Evolutionary conservation across 1,140 invertebrate species (phyloP), one percentile per base, ranked within the genome.

Genomic region (Zaprionus nigranus): DNA sequence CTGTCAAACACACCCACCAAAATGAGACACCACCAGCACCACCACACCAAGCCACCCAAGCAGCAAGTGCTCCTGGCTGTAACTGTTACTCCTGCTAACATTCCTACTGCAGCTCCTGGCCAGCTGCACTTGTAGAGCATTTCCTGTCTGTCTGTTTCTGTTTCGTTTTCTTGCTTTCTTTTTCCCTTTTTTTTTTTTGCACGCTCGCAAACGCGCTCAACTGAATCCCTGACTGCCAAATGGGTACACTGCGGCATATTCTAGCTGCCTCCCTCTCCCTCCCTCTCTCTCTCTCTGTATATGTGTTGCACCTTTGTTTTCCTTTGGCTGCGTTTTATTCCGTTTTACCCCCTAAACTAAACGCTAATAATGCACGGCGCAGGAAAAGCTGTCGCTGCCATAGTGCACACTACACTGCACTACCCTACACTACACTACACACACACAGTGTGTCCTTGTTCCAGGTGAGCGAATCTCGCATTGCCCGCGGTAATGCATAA

Each of bases 71-170:
- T 46, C n/a, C 40, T 43, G 40, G n/a, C 40, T 43, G 15, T n/a
- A 5, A 43, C n/a, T 17, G 40, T 15, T 11, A 30, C 28, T 30
- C 28, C 28, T 30, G 15, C 40, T 17, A 15, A n/a, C 6, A 6
- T 2, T 7, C 7, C 40, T n/a, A 5, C 15, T 40, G 5, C 40
- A 7, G 40, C n/a, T 51, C 46, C 46, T 51, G 70, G 57, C 81
- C 84, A 88, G 84, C 85, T 88, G 84, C 84, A 88, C 84, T 88
- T 88, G 84, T 88, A 90, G 84, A 88, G 84, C 75, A 90, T 78
- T 88, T 88, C 84, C 84, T 84, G 81, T 51, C 46, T 51, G 46
- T 51, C 46, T 51, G 17, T 24, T 24, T 20, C 46, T 24, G 46
- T 24, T 51, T 20, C 46, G 3, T 20, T 24, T 13, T 12, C n/a